Conservation (phyloP, 2,113 vertebrate genomes). For the Trinectes maculatus region DNA sequence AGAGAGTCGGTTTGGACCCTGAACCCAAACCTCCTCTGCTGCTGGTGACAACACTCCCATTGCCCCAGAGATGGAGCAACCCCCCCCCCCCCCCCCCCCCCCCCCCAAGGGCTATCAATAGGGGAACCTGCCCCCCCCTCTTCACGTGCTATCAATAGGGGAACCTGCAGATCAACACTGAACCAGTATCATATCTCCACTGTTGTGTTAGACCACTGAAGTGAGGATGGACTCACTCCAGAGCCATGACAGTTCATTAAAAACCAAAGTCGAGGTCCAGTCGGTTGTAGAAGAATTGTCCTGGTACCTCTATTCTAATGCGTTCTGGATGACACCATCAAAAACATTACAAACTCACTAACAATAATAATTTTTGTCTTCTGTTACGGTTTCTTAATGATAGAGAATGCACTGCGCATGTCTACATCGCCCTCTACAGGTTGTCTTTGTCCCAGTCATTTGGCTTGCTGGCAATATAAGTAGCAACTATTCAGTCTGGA, state of each 20-base stretch:
- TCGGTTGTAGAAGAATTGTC: no score
- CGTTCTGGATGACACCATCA: background rate
- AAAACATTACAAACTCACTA: background rate
- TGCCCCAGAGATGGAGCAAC: no score
- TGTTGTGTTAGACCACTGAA: background rate
- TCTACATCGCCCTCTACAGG: conserved; percentile 10
- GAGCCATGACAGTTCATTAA: background rate
- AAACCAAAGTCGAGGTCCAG: background rate
- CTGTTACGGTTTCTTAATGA: background rate
- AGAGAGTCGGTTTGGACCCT: background rate
- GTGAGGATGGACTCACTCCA: background rate
- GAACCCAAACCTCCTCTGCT: background rate
- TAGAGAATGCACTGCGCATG: background rate
- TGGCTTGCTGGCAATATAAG: background rate
- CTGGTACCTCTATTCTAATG: background rate
- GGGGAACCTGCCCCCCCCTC: background rate
- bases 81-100: no score
- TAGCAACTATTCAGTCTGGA: background rate
- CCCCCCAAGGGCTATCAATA: background rate
- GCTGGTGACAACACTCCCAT: no score
- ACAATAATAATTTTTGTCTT: background rate
- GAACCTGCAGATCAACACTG: background rate
- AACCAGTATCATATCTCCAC: background rate
- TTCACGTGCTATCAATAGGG: background rate
- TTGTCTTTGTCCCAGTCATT: background rate